Base-by-base conservation (phyloP, 2,888 invertebrate genomes). In the Entomobrya multifasciata region DNA sequence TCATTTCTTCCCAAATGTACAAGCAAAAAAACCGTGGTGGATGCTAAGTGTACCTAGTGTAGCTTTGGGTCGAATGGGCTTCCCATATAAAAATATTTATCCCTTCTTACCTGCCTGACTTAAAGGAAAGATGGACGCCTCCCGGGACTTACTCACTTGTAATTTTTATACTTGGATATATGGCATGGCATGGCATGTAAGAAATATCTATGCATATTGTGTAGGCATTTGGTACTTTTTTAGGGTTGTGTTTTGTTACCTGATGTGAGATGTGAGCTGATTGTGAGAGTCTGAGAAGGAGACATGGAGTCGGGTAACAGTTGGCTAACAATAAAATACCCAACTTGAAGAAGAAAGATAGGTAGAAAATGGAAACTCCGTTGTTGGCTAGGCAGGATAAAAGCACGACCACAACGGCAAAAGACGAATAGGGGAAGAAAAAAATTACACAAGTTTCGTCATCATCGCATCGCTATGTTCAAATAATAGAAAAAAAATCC, bases 101-200 rank as follows among this genome's bases (percentile, higher is more conserved):
- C 44, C 44, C n/a, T 17, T 49, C 47, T 10, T 55, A 25, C 55
- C 65, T 70, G 52, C 36, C 80, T 79, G 49, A 20, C 49, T 55
- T 22, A 60, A 72, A 76, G 83, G 83, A 60, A n/a, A 76, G 52
- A 76, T 60, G 74, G 80, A 80, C 86, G 80, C 80, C 86, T 86
- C 86, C 86, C 80, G 86, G 86, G 86, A 76, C 80, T 80, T 79
- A 20, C 49, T 17, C 11, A 4, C 55, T 72, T 55, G n/a, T n/a
- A n/a, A n/a, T n/a, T n/a, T n/a, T n/a, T n/a, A n/a, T n/a, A n/a
- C n/a, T 72, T 41, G 17, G 25, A 62, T 65, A 76, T 17, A 20
- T 52, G 49, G 22, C 13, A 17, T 17, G 22, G 44, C 13, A 4
- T 17, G 20, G n/a, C n/a, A n/a, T n/a, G n/a, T n/a, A n/a, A n/a